Percentiles rank a stretch among this genome's conserved stretches.
Conservation (phyloP, 1,140 invertebrate species). For the Muscidifurax raptorellus region DNA sequence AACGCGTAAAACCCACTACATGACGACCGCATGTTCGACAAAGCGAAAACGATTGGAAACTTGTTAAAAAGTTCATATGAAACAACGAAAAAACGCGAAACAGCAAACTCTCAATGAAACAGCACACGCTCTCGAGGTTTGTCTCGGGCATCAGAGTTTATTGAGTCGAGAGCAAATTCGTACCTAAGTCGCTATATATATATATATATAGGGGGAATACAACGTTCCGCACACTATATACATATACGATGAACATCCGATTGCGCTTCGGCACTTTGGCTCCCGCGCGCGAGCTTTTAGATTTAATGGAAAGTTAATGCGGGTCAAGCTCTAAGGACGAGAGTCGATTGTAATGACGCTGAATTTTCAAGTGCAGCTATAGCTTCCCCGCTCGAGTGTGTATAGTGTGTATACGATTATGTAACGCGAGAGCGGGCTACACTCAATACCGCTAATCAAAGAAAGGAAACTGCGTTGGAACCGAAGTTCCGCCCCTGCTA, state of each 20-base stretch:
- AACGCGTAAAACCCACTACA: too few species aligned
- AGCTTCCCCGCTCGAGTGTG: too few species aligned
- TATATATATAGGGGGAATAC: neutral
- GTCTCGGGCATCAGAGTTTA: neutral
- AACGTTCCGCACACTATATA: neutral
- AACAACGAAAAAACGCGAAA: neutral
- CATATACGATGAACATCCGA: too few species aligned
- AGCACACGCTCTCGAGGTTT: neutral
- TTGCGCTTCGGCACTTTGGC: neutral
- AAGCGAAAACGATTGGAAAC: neutral
- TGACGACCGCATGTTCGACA: too few species aligned
- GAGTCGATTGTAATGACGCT: neutral
- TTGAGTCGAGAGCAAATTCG: neutral
- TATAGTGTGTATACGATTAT: too few species aligned
- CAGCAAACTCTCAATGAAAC: too few species aligned
- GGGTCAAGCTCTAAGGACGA: neutral
- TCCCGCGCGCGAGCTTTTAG: neutral
- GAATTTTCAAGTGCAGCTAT: neutral
- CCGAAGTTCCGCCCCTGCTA: neutral
- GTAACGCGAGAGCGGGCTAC: too few species aligned
- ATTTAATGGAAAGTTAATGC: constrained; percentile 8
- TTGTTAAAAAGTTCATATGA: too few species aligned
- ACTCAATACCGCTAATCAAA: neutral
- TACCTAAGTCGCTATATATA: neutral
- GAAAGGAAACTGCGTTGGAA: neutral